phyloP scores from a whole-genome alignment of 2,113 vertebrate genomes.

The Australoheros scitulus region DNA sequence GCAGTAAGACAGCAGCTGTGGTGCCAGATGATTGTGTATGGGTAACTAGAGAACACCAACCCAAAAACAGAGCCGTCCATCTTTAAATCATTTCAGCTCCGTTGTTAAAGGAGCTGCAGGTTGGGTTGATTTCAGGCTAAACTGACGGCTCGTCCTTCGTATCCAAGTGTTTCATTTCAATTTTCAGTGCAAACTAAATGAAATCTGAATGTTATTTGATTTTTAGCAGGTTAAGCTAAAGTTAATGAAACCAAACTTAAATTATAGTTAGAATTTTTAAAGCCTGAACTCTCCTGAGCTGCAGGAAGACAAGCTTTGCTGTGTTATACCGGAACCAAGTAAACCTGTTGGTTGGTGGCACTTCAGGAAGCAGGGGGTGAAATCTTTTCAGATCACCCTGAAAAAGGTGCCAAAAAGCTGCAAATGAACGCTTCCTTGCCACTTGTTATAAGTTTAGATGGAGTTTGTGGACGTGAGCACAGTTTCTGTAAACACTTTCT shows the following conservation, averaged over 20 bases:
- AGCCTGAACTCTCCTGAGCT: too few species aligned
- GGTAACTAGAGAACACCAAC: too few species aligned
- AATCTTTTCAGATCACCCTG: background rate
- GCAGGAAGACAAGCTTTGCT: too few species aligned
- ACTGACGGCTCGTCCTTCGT: background rate
- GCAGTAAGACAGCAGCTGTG: too few species aligned
- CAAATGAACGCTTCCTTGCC: background rate
- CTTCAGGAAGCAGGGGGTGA: background rate
- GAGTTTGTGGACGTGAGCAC: background rate
- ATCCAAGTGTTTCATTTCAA: background rate
- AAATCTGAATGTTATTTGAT: background rate
- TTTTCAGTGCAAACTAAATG: background rate
- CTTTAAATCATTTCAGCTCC: too few species aligned
- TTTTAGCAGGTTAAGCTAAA: background rate
- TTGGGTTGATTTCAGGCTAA: too few species aligned
- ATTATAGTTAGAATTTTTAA: too few species aligned
- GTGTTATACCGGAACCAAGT: too few species aligned
- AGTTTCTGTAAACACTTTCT: background rate
- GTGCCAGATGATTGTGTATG: too few species aligned
- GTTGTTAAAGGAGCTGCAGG: too few species aligned
- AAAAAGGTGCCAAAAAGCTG: too few species aligned
- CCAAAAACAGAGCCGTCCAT: too few species aligned
- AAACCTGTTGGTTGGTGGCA: background rate
- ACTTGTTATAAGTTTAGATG: accelerated
- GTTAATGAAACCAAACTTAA: background rate